Evolutionary conservation across 2,113 vertebrate species (phyloP), one percentile per base, ranked within the genome.

Genomic region (Sitta europaea): DNA sequence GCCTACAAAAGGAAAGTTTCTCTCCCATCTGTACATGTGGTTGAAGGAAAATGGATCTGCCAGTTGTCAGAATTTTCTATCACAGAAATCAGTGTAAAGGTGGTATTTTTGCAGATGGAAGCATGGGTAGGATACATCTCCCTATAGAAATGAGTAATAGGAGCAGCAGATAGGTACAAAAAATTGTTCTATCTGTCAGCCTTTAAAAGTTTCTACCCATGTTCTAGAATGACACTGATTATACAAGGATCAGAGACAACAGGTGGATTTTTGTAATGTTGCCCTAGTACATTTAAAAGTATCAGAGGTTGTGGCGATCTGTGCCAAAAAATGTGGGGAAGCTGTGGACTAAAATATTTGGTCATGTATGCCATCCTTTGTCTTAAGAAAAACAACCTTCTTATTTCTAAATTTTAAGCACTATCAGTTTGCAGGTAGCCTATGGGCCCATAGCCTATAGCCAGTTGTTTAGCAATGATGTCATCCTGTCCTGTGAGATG

Each of bases 151-250:
- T 47, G 71, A 59, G 19, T 13, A 63, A 14, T 22, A 72, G 50
- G 6, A 55, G 31, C 11, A 76, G 14, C 5, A 67, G 5, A 7
- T 3, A 59, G 10, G 17, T 67, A 17, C 10, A 63, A 55, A 79
- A 58, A 11, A 1, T 0, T 0, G 3, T 75, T 94, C 31, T n/a
- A 38, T 12, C 5, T 40, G 12, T 70, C 6, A 58, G 5, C 11
- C 43, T 80, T 68, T 75, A 29, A 22, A 88, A 68, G 0, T 75
- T 86, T 80, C 18, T 86, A 24, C 11, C 2, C 3, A 0, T 35
- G 3, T 71, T 71, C 28, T 80, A 66, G 29, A 47, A 47, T 27
- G 57, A 33, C 5, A 23, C 0, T 20, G 28, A 23, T 76, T 67
- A 11, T 14, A 36, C 4, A 11, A 38, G 55, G 4, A 3, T 53